phyloP scores from a whole-genome alignment of 1,140 invertebrate species.

The Drosophila miranda region DNA sequence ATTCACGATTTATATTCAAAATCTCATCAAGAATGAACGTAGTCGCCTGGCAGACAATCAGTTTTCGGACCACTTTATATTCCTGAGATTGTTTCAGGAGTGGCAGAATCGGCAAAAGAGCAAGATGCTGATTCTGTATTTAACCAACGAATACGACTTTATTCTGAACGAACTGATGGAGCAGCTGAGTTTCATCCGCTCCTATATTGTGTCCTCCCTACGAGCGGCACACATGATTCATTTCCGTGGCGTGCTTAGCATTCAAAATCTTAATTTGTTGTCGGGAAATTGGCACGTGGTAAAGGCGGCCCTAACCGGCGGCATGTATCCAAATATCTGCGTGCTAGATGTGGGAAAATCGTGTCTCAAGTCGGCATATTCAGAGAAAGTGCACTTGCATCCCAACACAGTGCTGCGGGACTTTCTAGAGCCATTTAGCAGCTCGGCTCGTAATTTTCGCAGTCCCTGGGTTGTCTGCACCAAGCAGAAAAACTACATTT shows the following conservation, averaged over 20 bases:
- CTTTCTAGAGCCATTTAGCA: constrained; percentile 69
- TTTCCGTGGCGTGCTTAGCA: constrained; percentile 88
- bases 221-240: constrained; percentile 92
- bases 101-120: constrained; percentile 86
- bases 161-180: constrained; percentile 67
- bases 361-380: constrained; percentile 47
- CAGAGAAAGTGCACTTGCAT: constrained; percentile 43
- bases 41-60: constrained; percentile 89
- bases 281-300: constrained; percentile 96
- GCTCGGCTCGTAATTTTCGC: constrained; percentile 84
- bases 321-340: constrained; percentile 94
- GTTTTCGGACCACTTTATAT: constrained; percentile 95
- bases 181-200: constrained; percentile 82
- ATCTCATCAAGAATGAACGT: constrained; percentile 83
- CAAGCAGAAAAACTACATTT: constrained; percentile 90
- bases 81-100: constrained; percentile 93
- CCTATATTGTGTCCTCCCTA: constrained; percentile 92
- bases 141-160: constrained; percentile 68
- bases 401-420: constrained; percentile 87
- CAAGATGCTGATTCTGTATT: constrained; percentile 25
- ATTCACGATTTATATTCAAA: constrained; percentile 86
- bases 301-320: constrained; percentile 93
- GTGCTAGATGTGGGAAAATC: constrained; percentile 82
- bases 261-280: constrained; percentile 91
- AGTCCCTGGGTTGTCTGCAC: constrained; percentile 94